phyloP scores from a whole-genome alignment of 2,113 vertebrate genomes.

The Cettia cetti region DNA sequence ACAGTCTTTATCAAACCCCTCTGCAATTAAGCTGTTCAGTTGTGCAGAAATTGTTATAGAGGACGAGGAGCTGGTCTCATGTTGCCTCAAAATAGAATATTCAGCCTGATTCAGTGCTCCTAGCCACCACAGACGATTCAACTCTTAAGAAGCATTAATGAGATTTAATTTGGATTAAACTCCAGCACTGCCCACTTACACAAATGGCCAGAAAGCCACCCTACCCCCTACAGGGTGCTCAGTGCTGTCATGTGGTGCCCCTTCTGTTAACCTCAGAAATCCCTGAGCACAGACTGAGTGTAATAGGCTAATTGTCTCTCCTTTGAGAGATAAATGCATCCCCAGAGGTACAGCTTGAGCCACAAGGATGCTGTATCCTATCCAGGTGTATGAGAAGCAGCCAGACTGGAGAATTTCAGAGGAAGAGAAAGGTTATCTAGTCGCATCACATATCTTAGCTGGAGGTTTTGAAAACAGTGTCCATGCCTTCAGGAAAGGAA shows the following conservation, averaged over 20 bases:
- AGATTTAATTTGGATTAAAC: constrained; percentile 55
- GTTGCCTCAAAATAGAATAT: constrained; percentile 15
- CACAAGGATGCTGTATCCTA: not conserved
- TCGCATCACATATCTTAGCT: not conserved
- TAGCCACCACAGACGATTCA: constrained; percentile 1
- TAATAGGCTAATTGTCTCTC: constrained; percentile 40
- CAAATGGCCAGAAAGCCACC: constrained; percentile 48
- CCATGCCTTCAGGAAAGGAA: not conserved
- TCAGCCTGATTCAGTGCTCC: constrained; percentile 30
- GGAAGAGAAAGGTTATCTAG: not conserved
- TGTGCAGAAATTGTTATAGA: not conserved
- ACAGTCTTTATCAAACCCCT: not conserved
- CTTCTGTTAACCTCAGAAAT: constrained; percentile 56
- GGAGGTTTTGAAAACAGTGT: not conserved
- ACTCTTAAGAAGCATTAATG: constrained; percentile 56
- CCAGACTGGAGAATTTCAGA: not conserved
- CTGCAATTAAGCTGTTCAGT: not conserved
- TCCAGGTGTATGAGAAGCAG: not conserved
- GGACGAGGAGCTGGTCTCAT: not conserved
- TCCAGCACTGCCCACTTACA: constrained; percentile 47
- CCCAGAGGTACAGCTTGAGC: not conserved
- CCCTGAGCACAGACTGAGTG: not conserved
- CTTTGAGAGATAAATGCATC: not conserved
- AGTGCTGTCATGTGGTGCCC: constrained; percentile 24
- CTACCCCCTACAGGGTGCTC: not conserved